Base-by-base conservation (phyloP, 2,113 vertebrate genomes). In the Ariopsis seemanni region DNA sequence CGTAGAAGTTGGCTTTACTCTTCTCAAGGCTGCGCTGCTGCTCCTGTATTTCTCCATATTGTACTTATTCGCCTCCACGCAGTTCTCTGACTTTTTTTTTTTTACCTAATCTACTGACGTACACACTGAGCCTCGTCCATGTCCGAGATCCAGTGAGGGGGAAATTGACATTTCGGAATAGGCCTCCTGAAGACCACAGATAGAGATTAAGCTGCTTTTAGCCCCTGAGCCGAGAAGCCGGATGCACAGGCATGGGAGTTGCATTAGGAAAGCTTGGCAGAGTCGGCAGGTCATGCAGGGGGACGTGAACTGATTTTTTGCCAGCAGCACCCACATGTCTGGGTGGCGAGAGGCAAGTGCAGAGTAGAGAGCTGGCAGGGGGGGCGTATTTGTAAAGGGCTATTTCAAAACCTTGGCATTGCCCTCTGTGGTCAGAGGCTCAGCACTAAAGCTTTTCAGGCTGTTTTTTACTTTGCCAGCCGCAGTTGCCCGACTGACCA, bases 321-420 rank as follows among this genome's bases (percentile, higher is more conserved):
- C 84, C 86, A 89, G 79, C 84, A 83, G 87, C 85, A 83, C 85
- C 86, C 78, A 81, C 84, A 88, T 86, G 91, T 88, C 87, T 90
- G 85, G 83, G 87, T 89, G 88, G 83, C 63, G 22, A 85, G 88
- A 85, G 81, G 79, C 89, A 90, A 89, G 60, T 82, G 67, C 63
- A 79, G 60, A 86, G 55, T 74, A 75, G 81, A 81, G 84, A 20
- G 48, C 74, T 80, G 55, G 42, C 55, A 34, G 58, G 78, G 42
- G 87, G 84, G 89, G 82, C 50, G 77, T 88, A 77, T 86, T 86
- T 86, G 81, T 67, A 69, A 78, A 90, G 85, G 87, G 80, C 87
- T 88, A 87, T 90, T 90, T 90, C 88, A 87, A 85, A 89, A 89
- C 62, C 85, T 83, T 90, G 87, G 89, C 89, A 87, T 42, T 22